Evolutionary conservation across 2,797 vertebrate species (phyloP), one percentile per base, ranked within the genome.

Genomic region (Vespertilio murinus): DNA sequence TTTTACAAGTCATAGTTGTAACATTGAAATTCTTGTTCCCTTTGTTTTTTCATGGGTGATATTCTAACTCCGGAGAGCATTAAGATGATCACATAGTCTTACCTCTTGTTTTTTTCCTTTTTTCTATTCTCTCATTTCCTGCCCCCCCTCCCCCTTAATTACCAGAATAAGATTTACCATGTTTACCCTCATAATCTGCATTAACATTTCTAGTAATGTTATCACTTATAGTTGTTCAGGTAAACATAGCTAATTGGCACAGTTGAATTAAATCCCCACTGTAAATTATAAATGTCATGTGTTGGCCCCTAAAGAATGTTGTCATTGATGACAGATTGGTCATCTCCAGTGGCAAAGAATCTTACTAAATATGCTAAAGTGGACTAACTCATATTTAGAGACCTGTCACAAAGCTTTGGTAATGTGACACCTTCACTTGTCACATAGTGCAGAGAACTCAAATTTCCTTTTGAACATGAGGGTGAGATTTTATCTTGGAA

Each of bases 401-500:
- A 73, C 16, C 47, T 69, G 30, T 20, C 49, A 49, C 8, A 67
- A 38, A 79, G 28, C 74, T 94, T 87, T 70, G 75, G 77, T 61
- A 78, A 89, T n/a, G 52, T 16, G 42, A 17, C 33, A 73, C 40
- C 47, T 33, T 92, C 45, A 14, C 65, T 67, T 91, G 30, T 52
- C 22, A 65, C 33, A 17, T 6, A 71, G 38, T 40, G 4, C 35
- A 75, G 35, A 88, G 23, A 88, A 49, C n/a, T 88, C 52, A 42
- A 69, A 28, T 91, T 94, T 85, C 90, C 70, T 93, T 88, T 87
- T 85, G 78, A 85, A 70, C 69, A 81, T 70, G 54, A 85, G 69
- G 47, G 28, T 87, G 59, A 92, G 75, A 65, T 94, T 95, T 92
- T 56, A 70, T 92, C 59, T 78, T 77, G 69, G 87, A 89, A 74